Conservation (phyloP, 2,888 invertebrate genomes). For the Plagodis pulveraria region DNA sequence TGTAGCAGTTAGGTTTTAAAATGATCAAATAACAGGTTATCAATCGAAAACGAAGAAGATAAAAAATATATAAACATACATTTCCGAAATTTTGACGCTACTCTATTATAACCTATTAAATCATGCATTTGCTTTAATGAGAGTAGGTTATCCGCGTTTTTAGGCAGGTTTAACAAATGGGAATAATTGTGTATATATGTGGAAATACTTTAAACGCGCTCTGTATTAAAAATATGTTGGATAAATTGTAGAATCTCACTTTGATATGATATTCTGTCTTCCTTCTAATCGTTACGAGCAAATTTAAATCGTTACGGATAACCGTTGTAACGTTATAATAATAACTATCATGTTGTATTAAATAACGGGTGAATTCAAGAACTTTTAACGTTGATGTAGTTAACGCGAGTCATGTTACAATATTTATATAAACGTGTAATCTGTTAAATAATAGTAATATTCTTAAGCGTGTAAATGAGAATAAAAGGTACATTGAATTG, state of each 20-base stretch:
- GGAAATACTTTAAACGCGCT: too few species aligned
- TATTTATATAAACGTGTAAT: conserved; percentile 1
- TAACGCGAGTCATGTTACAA: conserved; percentile 14
- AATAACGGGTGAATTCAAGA: conserved; percentile 18
- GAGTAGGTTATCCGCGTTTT: too few species aligned
- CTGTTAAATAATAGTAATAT: background rate
- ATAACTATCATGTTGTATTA: conserved; percentile 5
- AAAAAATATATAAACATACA: too few species aligned
- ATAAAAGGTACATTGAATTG: background rate
- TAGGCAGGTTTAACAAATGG: too few species aligned
- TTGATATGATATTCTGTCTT: background rate
- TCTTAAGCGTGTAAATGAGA: background rate
- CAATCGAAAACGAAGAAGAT: too few species aligned
- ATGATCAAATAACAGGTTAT: too few species aligned
- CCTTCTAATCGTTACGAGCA: background rate
- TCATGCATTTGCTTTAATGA: too few species aligned
- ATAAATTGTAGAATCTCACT: background rate
- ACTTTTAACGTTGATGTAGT: conserved; percentile 12
- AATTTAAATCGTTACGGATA: background rate
- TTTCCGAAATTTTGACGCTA: too few species aligned
- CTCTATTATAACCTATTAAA: too few species aligned
- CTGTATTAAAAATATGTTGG: too few species aligned
- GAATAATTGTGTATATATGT: too few species aligned
- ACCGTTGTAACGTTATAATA: conserved; percentile 9
- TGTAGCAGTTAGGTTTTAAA: too few species aligned